These are phyloP conservation scores for Castor canadensis DNA, from an alignment of 2,113 vertebrate species.

Conservation along the genomic window DNA sequence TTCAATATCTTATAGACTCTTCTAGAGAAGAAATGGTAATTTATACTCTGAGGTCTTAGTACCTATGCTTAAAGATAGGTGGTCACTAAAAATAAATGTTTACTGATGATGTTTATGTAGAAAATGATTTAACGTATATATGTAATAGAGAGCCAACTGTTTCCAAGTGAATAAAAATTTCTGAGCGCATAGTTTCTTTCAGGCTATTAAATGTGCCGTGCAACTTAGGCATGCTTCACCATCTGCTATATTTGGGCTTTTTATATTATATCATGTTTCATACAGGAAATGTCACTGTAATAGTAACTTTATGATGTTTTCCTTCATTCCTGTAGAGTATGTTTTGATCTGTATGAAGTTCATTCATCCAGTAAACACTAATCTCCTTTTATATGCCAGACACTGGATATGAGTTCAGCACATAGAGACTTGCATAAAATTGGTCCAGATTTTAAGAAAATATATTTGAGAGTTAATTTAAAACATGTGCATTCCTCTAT, in stretches of 20 bases:
- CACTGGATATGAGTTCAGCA: constrained; percentile 13
- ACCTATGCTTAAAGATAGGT: constrained; percentile 3
- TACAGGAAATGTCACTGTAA: constrained; percentile 67
- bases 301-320: constrained; percentile 61
- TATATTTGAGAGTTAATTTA: constrained; percentile 59
- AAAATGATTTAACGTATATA: constrained; percentile 1
- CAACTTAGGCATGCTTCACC: constrained; percentile 4
- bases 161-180: constrained; percentile 55
- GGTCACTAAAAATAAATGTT: constrained; percentile 31
- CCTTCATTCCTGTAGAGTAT: constrained; percentile 1
- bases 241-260: constrained; percentile 62
- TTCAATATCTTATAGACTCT: not conserved
- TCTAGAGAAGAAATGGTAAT: not conserved
- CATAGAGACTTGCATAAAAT: constrained; percentile 56
- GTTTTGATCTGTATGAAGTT: constrained; percentile 70
- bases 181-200: constrained; percentile 49
- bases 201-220: constrained; percentile 62
- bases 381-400: constrained; percentile 61
- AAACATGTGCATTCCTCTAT: constrained; percentile 42
- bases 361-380: constrained; percentile 70
- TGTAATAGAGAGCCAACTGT: not conserved
- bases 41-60: constrained; percentile 9
- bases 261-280: constrained; percentile 65
- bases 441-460: constrained; percentile 60
- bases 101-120: not conserved